Percentiles rank a stretch among this genome's conserved stretches.
These are phyloP conservation scores for Mythimna loreyi DNA, from an alignment of 2,888 invertebrate genomes.

Conservation along the genomic window DNA sequence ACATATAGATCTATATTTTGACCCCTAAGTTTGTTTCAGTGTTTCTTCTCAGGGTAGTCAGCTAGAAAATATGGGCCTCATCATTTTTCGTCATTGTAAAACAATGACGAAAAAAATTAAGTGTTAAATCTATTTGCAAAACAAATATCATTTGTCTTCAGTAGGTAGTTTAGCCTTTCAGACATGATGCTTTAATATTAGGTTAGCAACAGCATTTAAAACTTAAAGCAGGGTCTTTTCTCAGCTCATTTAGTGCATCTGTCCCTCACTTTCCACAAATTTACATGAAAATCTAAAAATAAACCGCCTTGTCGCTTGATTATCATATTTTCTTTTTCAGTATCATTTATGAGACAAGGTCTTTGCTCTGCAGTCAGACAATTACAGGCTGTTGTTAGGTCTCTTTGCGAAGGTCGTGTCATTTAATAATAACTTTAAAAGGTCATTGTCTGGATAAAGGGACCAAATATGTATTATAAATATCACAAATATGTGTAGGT, in stretches of 20 bases:
- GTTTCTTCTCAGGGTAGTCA: too few relatives aligned
- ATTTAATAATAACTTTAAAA: background rate
- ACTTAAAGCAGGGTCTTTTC: background rate
- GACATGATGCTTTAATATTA: background rate
- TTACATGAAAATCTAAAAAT: constrained; percentile 29
- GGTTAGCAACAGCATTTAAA: background rate
- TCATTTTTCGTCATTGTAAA: too few relatives aligned
- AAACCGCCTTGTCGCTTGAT: background rate
- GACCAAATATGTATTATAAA: background rate
- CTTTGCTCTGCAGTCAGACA: background rate
- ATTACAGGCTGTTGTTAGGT: constrained; percentile 9
- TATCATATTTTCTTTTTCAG: constrained; percentile 11
- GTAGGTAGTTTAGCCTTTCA: too few relatives aligned
- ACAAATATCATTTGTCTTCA: too few relatives aligned
- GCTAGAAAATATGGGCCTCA: too few relatives aligned
- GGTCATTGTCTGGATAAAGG: constrained; percentile 4
- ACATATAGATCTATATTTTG: too few relatives aligned
- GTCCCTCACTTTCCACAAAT: constrained; percentile 1
- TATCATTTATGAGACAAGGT: constrained; percentile 8
- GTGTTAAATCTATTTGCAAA: too few relatives aligned
- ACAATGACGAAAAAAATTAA: too few relatives aligned
- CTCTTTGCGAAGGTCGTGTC: background rate
- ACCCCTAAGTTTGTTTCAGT: too few relatives aligned
- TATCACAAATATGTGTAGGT: too few relatives aligned
- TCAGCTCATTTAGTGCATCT: background rate